Base-by-base conservation (phyloP, 2,888 invertebrate genomes). In the Apeira syringaria region DNA sequence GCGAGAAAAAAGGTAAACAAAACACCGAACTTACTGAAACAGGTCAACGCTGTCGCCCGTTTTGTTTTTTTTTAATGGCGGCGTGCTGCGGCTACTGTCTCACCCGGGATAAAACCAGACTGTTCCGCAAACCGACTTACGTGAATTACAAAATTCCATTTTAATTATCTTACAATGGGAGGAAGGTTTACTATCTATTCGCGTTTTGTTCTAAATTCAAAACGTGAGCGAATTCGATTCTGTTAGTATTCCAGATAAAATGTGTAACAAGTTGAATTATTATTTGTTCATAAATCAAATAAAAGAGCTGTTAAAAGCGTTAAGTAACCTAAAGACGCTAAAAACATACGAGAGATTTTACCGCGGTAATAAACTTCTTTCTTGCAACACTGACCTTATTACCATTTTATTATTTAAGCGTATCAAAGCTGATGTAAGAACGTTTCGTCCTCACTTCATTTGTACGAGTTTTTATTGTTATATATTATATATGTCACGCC, bases 121-220 rank as follows among this genome's bases (percentile, higher is more conserved):
- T 61, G 69, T 70, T 69, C 70, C 68, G 65, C 64, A 68, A 72
- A 68, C 67, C 59, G 61, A 64, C 61, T 76, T 75, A 69, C 73
- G 66, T 62, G 56, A 52, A 58, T 68, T 66, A 58, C 46, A 42
- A 47, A 32, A 50, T 45, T 43, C 33, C 39, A 43, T 29, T 38
- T 33, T 39, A 17, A 24, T 32, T 31, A 30, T 44, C 43, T 33
- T 25, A 25, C 45, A 32, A 27, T 35, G 31, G 26, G 34, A 46
- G 28, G 28, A 28, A 36, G 36, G 36, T 46, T 41, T 41, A 33
- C 15, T 33, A 13, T 37, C 34, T 34, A 33, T 33, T 36, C 25
- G 15, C 5, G 8, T 27, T 32, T 15, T 11, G 6, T 45, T 10
- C 17, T 24, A 25, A n/a, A 27, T 38, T 4, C 11, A 25, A 27